phyloP scores from a whole-genome alignment of 1,140 invertebrate genomes.

The Drosophila mojavensis region DNA sequence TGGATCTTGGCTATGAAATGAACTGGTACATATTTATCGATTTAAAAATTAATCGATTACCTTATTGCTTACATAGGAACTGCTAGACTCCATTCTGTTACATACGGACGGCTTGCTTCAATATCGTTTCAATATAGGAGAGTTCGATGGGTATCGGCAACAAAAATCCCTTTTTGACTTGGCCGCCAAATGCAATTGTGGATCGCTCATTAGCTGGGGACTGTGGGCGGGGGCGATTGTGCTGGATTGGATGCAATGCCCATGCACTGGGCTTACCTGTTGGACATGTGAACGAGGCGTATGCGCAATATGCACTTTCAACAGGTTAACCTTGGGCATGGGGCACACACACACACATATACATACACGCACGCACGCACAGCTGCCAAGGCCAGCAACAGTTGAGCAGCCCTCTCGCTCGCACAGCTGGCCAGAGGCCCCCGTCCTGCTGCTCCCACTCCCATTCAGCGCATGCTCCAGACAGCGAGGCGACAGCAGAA shows the following conservation, averaged over 20 bases:
- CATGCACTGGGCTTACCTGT: constrained; percentile 59
- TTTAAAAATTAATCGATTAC: too few species aligned
- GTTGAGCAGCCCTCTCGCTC: constrained; percentile 13
- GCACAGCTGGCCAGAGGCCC: background rate
- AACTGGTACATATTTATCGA: too few species aligned
- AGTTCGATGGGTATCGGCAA: background rate
- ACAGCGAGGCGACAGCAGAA: constrained; percentile 34
- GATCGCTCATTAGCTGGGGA: background rate
- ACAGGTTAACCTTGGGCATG: constrained; percentile 70
- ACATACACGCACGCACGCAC: background rate
- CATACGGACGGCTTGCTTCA: too few species aligned
- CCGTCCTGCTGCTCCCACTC: background rate
- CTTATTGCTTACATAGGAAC: too few species aligned
- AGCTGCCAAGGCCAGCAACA: constrained; percentile 36
- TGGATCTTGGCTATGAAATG: too few species aligned
- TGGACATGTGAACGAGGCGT: constrained; percentile 54
- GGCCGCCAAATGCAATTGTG: constrained; percentile 14
- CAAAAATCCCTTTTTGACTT: background rate
- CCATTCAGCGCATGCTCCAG: constrained; percentile 65
- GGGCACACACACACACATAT: constrained; percentile 4
- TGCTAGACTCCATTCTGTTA: too few species aligned
- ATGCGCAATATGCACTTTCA: constrained; percentile 76
- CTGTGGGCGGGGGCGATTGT: background rate
- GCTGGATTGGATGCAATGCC: constrained; percentile 2
- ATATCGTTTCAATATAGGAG: too few species aligned